A percentile compares a stretch with the other conserved stretches of the same genome.
These are phyloP conservation scores for Panthera tigris DNA, from an alignment of 2,113 vertebrate species.

Conservation along the genomic window DNA sequence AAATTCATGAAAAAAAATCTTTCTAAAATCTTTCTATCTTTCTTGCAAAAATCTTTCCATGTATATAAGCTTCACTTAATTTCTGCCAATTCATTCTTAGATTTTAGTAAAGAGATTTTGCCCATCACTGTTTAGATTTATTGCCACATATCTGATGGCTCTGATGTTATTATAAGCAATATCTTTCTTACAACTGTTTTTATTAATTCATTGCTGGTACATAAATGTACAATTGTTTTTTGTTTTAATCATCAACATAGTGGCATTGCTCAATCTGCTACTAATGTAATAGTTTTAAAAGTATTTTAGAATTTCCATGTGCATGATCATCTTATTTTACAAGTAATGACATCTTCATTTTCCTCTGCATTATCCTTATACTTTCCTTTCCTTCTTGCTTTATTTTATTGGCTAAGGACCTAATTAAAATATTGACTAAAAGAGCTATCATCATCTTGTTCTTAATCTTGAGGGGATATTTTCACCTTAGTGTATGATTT, in stretches of 20 bases:
- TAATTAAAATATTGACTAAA: not conserved
- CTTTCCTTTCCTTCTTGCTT: not conserved
- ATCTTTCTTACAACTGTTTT: not conserved
- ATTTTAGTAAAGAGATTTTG: not conserved
- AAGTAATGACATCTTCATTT: not conserved
- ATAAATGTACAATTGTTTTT: not conserved
- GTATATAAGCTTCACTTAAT: not conserved
- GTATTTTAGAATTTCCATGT: not conserved
- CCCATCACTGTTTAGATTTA: not conserved
- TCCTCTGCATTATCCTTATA: not conserved
- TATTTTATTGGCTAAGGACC: not conserved
- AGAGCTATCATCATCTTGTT: not conserved
- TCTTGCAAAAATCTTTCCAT: not conserved
- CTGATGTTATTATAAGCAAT: not conserved
- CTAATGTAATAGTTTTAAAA: not conserved
- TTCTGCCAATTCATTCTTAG: not conserved
- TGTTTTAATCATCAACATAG: not conserved
- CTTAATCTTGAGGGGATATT: not conserved
- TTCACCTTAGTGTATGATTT: not conserved
- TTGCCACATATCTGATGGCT: not conserved
- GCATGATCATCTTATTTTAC: not conserved
- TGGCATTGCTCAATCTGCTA: not conserved
- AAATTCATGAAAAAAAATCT: not conserved
- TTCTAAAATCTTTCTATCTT: no score
- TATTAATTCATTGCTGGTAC: not conserved